Evolutionary conservation across 2,113 vertebrate genomes (phyloP), one percentile per base, ranked within the genome.

Genomic region (Atractosteus spatula): DNA sequence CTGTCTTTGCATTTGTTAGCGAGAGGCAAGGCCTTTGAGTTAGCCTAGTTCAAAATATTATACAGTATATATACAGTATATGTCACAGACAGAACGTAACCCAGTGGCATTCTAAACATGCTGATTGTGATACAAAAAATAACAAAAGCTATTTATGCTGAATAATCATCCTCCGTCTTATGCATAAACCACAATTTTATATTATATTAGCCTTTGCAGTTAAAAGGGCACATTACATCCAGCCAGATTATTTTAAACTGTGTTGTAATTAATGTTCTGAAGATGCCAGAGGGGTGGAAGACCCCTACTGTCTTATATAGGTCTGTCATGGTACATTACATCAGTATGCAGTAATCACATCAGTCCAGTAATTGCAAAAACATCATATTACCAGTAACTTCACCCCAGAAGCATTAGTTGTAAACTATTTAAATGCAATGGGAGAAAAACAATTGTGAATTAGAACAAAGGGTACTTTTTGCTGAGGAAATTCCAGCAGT

Each of bases 311-410:
- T 11, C 56, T 59, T n/a, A 59, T n/a, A 11, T 12, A 59, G 56
- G 11, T 59, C 56, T 59, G 56, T 59, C 56, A 59, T 59, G 56
- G 56, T 59, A 59, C 56, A 59, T 59, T 59, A 59, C 11, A 59
- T 12, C 56, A 59, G 11, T 59, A 12, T 12, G 56, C 13, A 59
- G 56, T 59, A 59, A 59, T 59, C 56, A 59, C n/a, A 59, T 59
- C 56, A 59, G n/a, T 51, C 10, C 56, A 51, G 47, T 11, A n/a
- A 59, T 59, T 3, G 56, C 56, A 59, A 59, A 55, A 59, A 59
- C 13, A 4, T 59, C 7, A 59, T 59, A 59, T 59, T 59, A 59
- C 11, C 56, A 59, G n/a, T 12, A 12, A 59, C 3, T 12, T 12
- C 56, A 14, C 13, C 56, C n/a, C 13, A 59, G n/a, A 59, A 14